Evolutionary conservation across 2,797 vertebrate species (phyloP).

Genomic region (Scolopax rusticola): DNA sequence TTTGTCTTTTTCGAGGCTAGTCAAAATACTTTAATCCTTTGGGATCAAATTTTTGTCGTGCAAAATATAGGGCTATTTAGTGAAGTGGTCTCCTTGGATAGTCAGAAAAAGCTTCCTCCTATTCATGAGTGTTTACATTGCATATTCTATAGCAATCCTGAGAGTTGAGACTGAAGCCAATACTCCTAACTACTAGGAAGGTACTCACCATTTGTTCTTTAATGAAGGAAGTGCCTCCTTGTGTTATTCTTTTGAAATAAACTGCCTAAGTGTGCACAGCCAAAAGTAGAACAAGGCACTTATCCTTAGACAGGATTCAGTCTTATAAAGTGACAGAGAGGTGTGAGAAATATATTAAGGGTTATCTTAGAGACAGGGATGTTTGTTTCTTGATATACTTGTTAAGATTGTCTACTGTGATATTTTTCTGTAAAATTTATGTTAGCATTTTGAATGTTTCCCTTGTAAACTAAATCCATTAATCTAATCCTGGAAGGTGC

Average conservation of each 20-base stretch:
- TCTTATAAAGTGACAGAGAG: neutral
- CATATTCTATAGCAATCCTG: neutral
- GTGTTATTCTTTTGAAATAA: neutral
- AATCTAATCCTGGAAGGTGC: neutral
- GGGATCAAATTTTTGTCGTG: neutral
- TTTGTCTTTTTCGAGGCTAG: neutral
- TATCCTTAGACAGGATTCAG: neutral
- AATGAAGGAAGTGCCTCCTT: neutral
- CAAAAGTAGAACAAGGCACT: neutral
- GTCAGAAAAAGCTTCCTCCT: neutral
- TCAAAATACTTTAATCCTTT: neutral
- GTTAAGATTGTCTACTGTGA: neutral
- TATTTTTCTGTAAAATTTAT: neutral
- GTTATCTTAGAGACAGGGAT: neutral
- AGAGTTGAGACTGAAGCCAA: neutral
- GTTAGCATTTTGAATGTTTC: neutral
- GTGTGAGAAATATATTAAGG: neutral
- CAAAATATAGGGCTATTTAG: neutral
- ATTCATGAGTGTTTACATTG: neutral
- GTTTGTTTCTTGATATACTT: neutral
- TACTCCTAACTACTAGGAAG: neutral
- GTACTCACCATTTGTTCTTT: neutral
- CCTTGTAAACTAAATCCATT: neutral
- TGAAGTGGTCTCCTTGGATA: neutral
- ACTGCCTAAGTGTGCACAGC: neutral